Percentiles rank a stretch among this genome's conserved stretches.
These are phyloP conservation scores for Limnephilus marmoratus DNA, from an alignment of 2,888 invertebrate genomes.

Conservation along the genomic window DNA sequence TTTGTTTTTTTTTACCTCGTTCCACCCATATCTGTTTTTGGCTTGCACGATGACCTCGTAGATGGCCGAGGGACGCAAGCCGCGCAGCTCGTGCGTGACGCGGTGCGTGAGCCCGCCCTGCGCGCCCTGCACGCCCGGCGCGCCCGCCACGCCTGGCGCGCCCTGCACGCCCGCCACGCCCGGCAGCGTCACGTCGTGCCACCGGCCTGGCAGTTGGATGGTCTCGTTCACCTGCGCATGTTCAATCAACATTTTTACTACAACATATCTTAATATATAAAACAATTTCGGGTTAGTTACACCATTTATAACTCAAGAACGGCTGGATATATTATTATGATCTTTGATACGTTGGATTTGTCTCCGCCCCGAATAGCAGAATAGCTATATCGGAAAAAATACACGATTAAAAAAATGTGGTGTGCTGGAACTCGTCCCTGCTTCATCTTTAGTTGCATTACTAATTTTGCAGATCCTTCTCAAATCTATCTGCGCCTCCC, in stretches of 20 bases:
- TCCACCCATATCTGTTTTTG: conserved; percentile 86
- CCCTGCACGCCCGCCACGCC: conserved; percentile 70
- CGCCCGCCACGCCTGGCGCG: conserved; percentile 82
- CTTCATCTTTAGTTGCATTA: no score
- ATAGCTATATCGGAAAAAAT: no score
- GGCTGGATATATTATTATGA: no score
- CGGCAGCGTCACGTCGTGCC: conserved; percentile 81
- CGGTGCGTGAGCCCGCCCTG: conserved; percentile 72
- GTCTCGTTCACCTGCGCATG: conserved; percentile 83
- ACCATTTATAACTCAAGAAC: no score
- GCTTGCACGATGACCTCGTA: conserved; percentile 87
- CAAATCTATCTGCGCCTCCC: no score
- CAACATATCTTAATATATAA: no score
- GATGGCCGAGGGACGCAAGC: conserved; percentile 81
- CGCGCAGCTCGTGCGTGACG: conserved; percentile 81
- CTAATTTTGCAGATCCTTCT: no score
- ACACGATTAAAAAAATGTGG: no score
- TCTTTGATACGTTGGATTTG: no score
- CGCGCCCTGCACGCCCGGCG: conserved; percentile 71
- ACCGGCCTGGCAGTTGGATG: conserved; percentile 83
- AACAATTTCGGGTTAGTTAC: no score
- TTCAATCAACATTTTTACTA: not conserved
- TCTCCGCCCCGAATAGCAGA: no score
- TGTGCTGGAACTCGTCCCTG: no score
- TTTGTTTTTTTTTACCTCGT: conserved; percentile 74